Conservation (phyloP, 2,113 vertebrate genomes). For the Casuarius casuarius region DNA sequence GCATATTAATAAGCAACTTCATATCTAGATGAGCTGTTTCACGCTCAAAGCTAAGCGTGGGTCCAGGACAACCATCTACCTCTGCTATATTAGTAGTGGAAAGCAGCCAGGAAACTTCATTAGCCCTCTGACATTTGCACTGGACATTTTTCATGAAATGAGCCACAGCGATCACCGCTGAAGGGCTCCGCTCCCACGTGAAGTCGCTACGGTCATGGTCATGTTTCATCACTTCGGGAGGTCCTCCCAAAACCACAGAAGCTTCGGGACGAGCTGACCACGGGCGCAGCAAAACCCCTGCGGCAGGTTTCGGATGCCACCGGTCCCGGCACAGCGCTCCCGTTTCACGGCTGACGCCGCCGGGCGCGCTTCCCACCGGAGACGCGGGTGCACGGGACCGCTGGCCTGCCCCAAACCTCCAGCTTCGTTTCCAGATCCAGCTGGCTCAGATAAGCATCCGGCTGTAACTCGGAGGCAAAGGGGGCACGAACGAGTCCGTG, state of each 20-base stretch:
- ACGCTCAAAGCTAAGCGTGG: neutral
- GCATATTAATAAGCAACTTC: neutral
- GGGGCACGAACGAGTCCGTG: neutral
- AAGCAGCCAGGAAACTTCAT: slow-evolving; percentile 52
- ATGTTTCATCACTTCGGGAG: neutral
- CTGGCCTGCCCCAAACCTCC: neutral
- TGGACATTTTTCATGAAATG: slow-evolving; percentile 17
- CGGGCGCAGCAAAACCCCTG: neutral
- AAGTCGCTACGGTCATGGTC: neutral
- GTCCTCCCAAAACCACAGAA: neutral
- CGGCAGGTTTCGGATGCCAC: neutral
- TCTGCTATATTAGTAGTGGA: neutral
- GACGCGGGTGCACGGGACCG: neutral
- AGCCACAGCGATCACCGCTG: neutral
- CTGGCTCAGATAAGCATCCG: slow-evolving; percentile 24
- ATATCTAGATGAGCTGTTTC: slow-evolving; percentile 22
- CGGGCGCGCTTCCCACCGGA: neutral
- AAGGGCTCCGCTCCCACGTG: neutral
- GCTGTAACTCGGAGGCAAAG: neutral
- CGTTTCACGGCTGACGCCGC: neutral
- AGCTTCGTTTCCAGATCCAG: neutral
- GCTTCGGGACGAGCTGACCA: neutral
- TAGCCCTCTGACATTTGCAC: slow-evolving; percentile 27
- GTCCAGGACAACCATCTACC: neutral
- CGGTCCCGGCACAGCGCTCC: neutral